Evolutionary conservation across 2,888 invertebrate species (phyloP), one percentile per base, ranked within the genome.

Genomic region (Drosophila emarginata): DNA sequence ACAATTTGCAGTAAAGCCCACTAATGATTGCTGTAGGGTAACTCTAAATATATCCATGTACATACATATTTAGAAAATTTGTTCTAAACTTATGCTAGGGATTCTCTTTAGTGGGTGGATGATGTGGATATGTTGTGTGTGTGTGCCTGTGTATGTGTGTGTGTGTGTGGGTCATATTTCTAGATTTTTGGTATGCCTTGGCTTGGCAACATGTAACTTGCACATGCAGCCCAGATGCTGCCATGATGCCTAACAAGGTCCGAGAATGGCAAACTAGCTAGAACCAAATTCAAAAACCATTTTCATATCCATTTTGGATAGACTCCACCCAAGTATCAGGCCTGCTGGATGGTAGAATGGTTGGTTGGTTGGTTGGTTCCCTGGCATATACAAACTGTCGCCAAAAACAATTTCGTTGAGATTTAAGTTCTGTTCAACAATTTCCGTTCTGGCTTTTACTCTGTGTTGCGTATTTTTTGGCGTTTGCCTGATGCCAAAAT

Each of bases 371-470:
- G 15, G 15, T 9, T 40, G 11, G 45, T 12, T 45, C 18, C 18
- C 11, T 59, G 79, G 66, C 78, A 72, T 65, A 61, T 77, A 78
- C 71, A 79, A 82, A 87, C 83, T 86, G 83, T 84, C 83, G 86
- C 88, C 86, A 87, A 86, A 87, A 87, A 87, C 88, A 87, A 83
- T 83, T 83, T 84, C 80, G 83, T 72, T 78, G 72, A 86, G 83
- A 86, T 84, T 84, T 83, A 86, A 88, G 88, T 86, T 84, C 87
- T 86, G 78, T 74, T 86, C 62, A 76, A 80, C 88, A 87, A 87
- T 85, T 81, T 83, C 82, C 86, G 83, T 63, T 79, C 70, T 65
- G 67, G 62, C 79, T 69, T 61, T 40, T 40, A 18, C 40, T 63
- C 64, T 54, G 50, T 72, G 64, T 37, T 66, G 71, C 72, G 72